Evolutionary conservation across 2,797 vertebrate species (phyloP).

Genomic region (Scomberomorus guttatus): DNA sequence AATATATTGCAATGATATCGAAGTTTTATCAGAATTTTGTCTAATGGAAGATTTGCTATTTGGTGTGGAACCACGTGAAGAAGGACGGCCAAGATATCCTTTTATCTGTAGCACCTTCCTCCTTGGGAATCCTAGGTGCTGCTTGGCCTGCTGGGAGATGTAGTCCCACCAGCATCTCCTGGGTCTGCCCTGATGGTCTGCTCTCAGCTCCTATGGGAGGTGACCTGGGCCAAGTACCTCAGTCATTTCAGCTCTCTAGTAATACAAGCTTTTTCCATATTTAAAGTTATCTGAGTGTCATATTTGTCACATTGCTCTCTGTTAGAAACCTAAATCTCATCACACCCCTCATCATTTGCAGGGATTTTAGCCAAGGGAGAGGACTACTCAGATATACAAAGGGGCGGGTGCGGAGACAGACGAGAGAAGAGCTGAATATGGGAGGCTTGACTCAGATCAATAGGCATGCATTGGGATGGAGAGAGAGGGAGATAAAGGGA

Average conservation of each 20-base stretch:
- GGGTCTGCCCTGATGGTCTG: background rate
- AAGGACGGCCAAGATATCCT: background rate
- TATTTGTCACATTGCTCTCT: constrained; percentile 1
- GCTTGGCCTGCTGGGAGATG: background rate
- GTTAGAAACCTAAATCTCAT: background rate
- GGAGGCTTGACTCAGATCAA: constrained; percentile 58
- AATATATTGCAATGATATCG: background rate
- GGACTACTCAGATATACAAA: constrained; percentile 14
- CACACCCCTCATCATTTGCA: background rate
- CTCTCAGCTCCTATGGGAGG: background rate
- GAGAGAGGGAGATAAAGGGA: constrained; percentile 38
- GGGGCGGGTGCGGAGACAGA: constrained; percentile 1
- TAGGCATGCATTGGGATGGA: constrained; percentile 49
- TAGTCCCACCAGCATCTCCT: background rate
- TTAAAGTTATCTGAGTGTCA: background rate
- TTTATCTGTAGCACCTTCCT: background rate
- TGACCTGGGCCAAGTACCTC: background rate
- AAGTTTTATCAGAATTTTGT: background rate
- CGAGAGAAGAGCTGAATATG: constrained; percentile 21
- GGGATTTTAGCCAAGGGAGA: constrained; percentile 24
- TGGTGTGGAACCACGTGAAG: background rate
- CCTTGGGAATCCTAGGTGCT: too few relatives aligned
- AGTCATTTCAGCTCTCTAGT: background rate
- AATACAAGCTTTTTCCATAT: background rate
- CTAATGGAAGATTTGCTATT: too few relatives aligned